Evolutionary conservation across 1,140 invertebrate genomes (phyloP).

Genomic region (Anoplolepis gracilipes): DNA sequence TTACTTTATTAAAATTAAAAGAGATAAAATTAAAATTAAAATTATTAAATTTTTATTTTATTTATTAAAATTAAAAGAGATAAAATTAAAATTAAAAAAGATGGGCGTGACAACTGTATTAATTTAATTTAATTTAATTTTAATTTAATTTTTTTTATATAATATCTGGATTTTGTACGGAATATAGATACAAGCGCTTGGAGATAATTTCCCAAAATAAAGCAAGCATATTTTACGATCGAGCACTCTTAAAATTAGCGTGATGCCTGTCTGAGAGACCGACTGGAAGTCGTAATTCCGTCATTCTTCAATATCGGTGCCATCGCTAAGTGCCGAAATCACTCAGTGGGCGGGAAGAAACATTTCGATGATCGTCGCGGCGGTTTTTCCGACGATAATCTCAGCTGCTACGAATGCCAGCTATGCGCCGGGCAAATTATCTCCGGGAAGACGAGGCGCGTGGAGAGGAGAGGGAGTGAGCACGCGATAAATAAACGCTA

Average conservation of each 20-base stretch:
- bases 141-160: too few species aligned
- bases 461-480: neutral
- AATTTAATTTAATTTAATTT: too few species aligned
- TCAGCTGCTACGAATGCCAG: neutral
- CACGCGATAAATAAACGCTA: constrained; percentile 80
- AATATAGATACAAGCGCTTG: neutral
- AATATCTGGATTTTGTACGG: too few species aligned
- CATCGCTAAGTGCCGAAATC: constrained; percentile 55
- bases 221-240: constrained; percentile 6
- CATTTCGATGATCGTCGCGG: constrained; percentile 29
- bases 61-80: too few species aligned
- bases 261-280: constrained; percentile 7
- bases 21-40: neutral
- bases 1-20: neutral
- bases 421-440: constrained; percentile 53
- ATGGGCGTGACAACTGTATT: neutral
- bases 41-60: too few species aligned
- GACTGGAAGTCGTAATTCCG: constrained; percentile 61
- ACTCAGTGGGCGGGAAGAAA: constrained; percentile 59
- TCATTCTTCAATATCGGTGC: constrained; percentile 54
- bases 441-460: constrained; percentile 40
- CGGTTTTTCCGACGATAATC: constrained; percentile 55
- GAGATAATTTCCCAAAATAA: constrained; percentile 47
- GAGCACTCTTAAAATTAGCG: constrained; percentile 32
- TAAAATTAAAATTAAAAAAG: neutral